phyloP scores from a whole-genome alignment of 2,113 vertebrate genomes.

The Sturnira hondurensis region DNA sequence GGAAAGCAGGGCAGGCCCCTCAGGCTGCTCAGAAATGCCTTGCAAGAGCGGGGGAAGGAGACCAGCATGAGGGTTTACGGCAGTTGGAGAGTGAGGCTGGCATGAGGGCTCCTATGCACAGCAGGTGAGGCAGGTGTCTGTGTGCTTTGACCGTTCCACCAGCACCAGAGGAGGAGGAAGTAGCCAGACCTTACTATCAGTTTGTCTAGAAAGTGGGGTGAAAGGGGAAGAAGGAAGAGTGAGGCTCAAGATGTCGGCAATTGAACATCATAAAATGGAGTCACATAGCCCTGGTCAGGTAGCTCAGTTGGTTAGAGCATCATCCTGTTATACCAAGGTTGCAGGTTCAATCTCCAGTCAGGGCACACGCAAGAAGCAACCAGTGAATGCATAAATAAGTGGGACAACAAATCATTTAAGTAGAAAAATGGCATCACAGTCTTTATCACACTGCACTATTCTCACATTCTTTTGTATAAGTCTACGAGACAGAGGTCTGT shows the following conservation, averaged over 20 bases:
- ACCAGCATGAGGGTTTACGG: accelerated
- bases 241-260: not conserved
- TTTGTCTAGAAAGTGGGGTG: not conserved
- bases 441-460: not conserved
- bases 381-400: too few species aligned
- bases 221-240: not conserved
- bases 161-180: not conserved
- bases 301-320: too few species aligned
- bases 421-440: not conserved
- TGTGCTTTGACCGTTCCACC: not conserved
- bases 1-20: not conserved
- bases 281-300: too few species aligned
- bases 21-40: not conserved
- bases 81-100: not conserved
- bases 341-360: too few species aligned
- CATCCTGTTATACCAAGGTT: too few species aligned
- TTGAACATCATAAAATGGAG: not conserved
- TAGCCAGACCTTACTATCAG: not conserved
- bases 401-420: too few species aligned
- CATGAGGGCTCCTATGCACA: not conserved
- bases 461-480: not conserved
- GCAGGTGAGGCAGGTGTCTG: not conserved
- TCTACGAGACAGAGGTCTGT: not conserved
- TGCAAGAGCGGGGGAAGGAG: not conserved
- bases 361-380: too few species aligned